Evolutionary conservation across 2,888 invertebrate species (phyloP).

Genomic region (Escarpia spicata): DNA sequence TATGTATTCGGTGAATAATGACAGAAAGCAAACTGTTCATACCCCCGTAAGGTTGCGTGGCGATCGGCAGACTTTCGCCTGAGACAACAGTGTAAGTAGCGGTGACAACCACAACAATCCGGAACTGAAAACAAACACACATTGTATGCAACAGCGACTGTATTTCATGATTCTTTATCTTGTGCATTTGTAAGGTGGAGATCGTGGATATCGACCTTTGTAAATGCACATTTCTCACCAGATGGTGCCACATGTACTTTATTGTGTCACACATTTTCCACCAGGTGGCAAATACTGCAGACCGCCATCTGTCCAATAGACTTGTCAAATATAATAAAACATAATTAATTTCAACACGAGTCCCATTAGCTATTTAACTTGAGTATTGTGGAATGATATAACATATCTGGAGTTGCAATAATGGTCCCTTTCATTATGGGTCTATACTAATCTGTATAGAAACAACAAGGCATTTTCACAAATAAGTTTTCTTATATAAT

Average conservation of each 20-base stretch:
- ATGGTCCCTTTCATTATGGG: background rate
- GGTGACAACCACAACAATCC: conserved; percentile 80
- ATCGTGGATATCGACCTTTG: background rate
- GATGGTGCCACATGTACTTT: background rate
- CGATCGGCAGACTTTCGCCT: conserved; percentile 60
- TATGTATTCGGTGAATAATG: background rate
- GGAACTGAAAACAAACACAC: conserved; percentile 75
- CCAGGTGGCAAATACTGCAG: background rate
- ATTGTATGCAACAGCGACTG: background rate
- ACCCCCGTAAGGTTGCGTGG: conserved; percentile 64
- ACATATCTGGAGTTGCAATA: no score
- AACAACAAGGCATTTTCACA: background rate
- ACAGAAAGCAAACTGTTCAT: conserved; percentile 35
- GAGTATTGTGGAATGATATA: no score
- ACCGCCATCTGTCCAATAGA: background rate
- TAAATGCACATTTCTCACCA: background rate
- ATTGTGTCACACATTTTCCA: background rate
- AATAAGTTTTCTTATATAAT: background rate
- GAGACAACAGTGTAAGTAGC: conserved; percentile 66
- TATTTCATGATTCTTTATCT: conserved; percentile 4
- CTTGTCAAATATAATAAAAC: background rate
- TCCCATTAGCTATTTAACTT: background rate
- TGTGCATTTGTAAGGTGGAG: background rate
- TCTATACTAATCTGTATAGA: background rate
- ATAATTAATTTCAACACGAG: background rate